Evolutionary conservation across 2,797 vertebrate species (phyloP).

Genomic region (Megaceryle alcyon): DNA sequence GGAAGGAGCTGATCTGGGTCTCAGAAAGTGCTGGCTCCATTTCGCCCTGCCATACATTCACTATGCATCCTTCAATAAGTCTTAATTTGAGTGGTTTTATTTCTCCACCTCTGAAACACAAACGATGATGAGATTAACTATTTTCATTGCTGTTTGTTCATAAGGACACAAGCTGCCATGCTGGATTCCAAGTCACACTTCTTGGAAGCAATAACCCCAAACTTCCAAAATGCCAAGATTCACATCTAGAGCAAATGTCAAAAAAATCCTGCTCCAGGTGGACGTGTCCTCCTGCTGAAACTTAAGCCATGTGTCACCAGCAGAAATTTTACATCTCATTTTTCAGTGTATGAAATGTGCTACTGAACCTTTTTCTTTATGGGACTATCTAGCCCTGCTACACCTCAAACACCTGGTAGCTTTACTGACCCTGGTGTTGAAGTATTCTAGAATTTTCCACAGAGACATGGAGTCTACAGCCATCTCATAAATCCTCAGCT

Average conservation of each 20-base stretch:
- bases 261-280: neutral
- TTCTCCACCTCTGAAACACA: neutral
- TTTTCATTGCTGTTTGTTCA: neutral
- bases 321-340: neutral
- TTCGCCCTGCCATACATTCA: neutral
- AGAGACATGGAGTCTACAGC: neutral
- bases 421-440: neutral
- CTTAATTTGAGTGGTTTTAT: neutral
- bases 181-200: neutral
- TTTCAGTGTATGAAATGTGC: neutral
- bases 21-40: neutral
- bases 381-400: neutral
- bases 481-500: neutral
- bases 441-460: neutral
- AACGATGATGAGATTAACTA: neutral
- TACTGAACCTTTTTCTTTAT: neutral
- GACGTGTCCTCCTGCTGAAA: neutral
- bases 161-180: neutral
- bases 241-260: fast-evolving
- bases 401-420: fast-evolving
- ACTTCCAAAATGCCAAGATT: neutral
- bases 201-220: neutral
- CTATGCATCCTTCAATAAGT: neutral
- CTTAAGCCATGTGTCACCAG: neutral
- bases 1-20: neutral